Base-by-base conservation (phyloP, 2,113 vertebrate species). In the Mungos mungo region DNA sequence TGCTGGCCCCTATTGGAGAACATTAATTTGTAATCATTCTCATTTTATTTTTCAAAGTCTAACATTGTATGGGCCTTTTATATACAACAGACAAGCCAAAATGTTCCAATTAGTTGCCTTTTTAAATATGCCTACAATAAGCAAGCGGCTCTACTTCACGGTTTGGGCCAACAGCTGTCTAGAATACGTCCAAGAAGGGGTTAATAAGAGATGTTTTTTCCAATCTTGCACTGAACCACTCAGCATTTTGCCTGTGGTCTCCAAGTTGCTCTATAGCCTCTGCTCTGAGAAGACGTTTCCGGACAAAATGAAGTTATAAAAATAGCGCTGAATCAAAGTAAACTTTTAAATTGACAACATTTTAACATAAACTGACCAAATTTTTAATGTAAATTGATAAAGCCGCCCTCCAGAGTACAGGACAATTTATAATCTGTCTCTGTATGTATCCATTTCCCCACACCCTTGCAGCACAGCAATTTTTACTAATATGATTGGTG, bases 1-100 rank as follows among this genome's bases (percentile, higher is more conserved):
- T 69, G 13, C 54, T 76, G 41, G 47, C 12, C 35, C 14, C 15
- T 69, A 68, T 10, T 63, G 6, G 0, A 76, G 99, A 99, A 99
- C 99, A 99, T 99, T 99, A 99, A 99, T 99, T 99, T 97, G 98
- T 99, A 99, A 99, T 99, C 99, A 99, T 98, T 99, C 99, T 99
- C 99, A 99, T 99, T 99, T 99, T 99, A 99, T 99, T 99, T 99
- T 99, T 99, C 99, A 99, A 99, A 99, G 99, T 99, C 99, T 99
- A 99, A 99, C 99, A 99, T 99, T 99, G 99, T 99, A 98, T 99
- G 99, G 99, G 98, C 98, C 98, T 99, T 99, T 99, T 99, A 99
- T 99, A 99, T 99, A 99, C 99, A 99, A 98, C 98, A 99, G 98
- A 99, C 96, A 99, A 99, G 99, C 99, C 99, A 99, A 99, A 99